Evolutionary conservation across 2,113 vertebrate genomes (phyloP).

Genomic region (Hepsetus odoe): DNA sequence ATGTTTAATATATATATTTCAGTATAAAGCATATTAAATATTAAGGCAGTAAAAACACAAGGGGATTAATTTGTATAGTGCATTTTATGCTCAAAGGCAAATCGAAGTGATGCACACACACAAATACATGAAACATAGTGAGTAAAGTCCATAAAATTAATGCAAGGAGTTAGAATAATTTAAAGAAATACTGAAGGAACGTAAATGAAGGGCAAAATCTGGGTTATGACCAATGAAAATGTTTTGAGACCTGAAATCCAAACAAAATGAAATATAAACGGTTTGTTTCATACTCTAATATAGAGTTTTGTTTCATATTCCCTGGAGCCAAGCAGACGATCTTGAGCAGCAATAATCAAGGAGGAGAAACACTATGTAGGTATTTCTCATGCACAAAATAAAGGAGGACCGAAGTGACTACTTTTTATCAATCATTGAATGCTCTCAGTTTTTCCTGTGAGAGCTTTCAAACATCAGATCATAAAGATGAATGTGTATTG

Average conservation of each 20-base stretch:
- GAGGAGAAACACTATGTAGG: slow-evolving; percentile 23
- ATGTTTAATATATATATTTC: too few relatives aligned
- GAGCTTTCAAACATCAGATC: neutral
- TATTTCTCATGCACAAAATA: slow-evolving; percentile 8
- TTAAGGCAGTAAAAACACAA: too few relatives aligned
- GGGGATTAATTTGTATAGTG: too few relatives aligned
- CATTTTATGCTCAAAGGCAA: too few relatives aligned
- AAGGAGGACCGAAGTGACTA: too few relatives aligned
- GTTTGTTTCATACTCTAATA: neutral
- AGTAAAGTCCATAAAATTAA: too few relatives aligned
- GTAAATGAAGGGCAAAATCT: neutral
- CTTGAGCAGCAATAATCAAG: slow-evolving; percentile 19
- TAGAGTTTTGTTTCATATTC: neutral
- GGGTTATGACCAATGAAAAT: too few relatives aligned
- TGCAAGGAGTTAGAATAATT: neutral
- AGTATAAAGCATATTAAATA: too few relatives aligned
- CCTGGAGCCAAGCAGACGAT: slow-evolving; percentile 5
- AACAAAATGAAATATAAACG: neutral
- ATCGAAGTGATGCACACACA: too few relatives aligned
- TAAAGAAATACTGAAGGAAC: neutral
- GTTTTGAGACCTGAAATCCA: neutral
- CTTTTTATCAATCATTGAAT: neutral
- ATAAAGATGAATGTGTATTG: neutral
- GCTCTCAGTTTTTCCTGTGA: neutral
- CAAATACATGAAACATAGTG: too few relatives aligned